phyloP scores from a whole-genome alignment of 2,113 vertebrate genomes.

The Siniperca chuatsi region DNA sequence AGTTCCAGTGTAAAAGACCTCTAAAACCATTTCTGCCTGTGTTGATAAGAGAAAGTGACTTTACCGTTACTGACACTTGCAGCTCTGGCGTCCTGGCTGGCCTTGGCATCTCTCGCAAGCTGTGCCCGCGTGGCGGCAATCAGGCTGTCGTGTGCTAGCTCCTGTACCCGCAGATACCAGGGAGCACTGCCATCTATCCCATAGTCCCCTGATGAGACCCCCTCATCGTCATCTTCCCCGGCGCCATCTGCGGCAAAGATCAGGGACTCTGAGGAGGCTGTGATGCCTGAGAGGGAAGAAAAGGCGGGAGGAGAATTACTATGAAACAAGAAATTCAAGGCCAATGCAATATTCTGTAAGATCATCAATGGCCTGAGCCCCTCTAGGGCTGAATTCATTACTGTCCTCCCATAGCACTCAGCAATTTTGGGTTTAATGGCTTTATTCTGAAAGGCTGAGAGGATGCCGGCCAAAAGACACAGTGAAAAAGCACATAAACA shows the following conservation, averaged over 20 bases:
- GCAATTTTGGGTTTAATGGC: conserved; percentile 10
- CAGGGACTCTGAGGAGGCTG: conserved; percentile 92
- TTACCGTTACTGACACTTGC: conserved; percentile 85
- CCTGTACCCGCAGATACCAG: conserved; percentile 97
- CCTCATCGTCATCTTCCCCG: conserved; percentile 92
- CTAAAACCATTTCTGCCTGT: background rate
- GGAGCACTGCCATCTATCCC: conserved; percentile 91
- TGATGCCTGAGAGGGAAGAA: conserved; percentile 83
- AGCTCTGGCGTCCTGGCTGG: conserved; percentile 83
- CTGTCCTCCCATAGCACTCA: background rate
- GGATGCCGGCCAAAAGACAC: background rate
- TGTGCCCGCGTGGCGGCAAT: conserved; percentile 97
- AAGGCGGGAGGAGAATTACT: background rate
- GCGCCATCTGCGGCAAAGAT: conserved; percentile 93
- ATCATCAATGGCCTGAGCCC: background rate
- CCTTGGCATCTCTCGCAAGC: conserved; percentile 93
- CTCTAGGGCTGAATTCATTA: conserved; percentile 31
- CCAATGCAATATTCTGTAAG: conserved; percentile 13
- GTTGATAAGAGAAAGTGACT: conserved; percentile 5
- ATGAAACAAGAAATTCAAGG: conserved; percentile 8
- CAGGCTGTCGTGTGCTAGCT: conserved; percentile 97
- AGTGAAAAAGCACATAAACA: background rate
- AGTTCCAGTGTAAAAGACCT: background rate
- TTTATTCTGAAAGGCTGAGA: conserved; percentile 16
- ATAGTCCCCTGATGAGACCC: conserved; percentile 89